Evolutionary conservation across 2,888 invertebrate genomes (phyloP).

Genomic region (Peribatodes rhomboidaria): DNA sequence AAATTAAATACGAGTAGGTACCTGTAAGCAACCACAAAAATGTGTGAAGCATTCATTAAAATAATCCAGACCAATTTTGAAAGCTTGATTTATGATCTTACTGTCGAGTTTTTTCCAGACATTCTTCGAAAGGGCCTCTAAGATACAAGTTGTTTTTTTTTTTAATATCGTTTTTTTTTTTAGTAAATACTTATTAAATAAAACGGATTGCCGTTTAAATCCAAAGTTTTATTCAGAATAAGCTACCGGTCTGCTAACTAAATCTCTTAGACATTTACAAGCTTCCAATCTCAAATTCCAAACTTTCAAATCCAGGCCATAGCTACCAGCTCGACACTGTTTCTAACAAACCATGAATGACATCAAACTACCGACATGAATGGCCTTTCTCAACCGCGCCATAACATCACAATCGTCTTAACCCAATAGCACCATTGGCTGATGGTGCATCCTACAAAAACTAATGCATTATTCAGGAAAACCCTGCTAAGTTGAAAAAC

Average conservation of each 20-base stretch:
- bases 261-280: neutral
- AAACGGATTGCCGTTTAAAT: too few relatives aligned
- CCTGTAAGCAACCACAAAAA: too few relatives aligned
- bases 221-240: neutral
- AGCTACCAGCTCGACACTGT: slow-evolving; percentile 17
- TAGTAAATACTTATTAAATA: too few relatives aligned
- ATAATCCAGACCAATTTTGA: too few relatives aligned
- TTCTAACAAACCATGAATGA: slow-evolving; percentile 28
- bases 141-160: too few relatives aligned
- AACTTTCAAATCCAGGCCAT: slow-evolving; percentile 16
- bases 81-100: too few relatives aligned
- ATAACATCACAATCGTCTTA: slow-evolving; percentile 31
- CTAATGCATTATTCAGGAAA: slow-evolving; percentile 44
- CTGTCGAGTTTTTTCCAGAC: too few relatives aligned
- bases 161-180: too few relatives aligned
- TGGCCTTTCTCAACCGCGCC: slow-evolving; percentile 14
- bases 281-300: slow-evolving; percentile 1
- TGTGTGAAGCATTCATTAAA: too few relatives aligned
- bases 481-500: slow-evolving; percentile 33
- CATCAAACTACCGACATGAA: slow-evolving; percentile 19
- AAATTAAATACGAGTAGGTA: neutral
- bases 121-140: too few relatives aligned
- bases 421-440: slow-evolving; percentile 34
- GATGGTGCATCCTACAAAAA: slow-evolving; percentile 48
- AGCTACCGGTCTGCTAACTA: neutral